Evolutionary conservation across 2,888 invertebrate species (phyloP), one percentile per base, ranked within the genome.

Genomic region (Epiblema foenella): DNA sequence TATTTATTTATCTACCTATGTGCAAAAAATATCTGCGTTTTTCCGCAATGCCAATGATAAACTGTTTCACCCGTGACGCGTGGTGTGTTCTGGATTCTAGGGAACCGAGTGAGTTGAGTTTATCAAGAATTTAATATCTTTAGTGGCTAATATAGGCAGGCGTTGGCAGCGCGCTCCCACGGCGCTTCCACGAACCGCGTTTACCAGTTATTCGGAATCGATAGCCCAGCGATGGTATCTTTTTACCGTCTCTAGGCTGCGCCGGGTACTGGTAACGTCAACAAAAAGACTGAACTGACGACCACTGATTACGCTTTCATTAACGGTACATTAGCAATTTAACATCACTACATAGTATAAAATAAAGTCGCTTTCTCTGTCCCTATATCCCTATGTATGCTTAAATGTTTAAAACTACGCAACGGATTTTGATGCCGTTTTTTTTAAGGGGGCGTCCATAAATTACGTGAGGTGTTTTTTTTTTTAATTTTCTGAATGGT

Each of bases 271-370:
- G 57, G 57, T 11, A 33, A 10, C 18, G 1, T 57, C 15, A 37
- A 39, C 8, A 37, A 58, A 58, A 58, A 58, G 15, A 18, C 8
- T 18, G 18, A 37, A 57, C 37, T n/a, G 54, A 2, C 37, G 58
- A 17, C 58, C 33, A 37, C 12, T 58, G 58, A 58, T 58, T 58
- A 18, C 58, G 58, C 37, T 58, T 57, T 39, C 58, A 58, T 58
- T 58, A 37, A 58, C 58, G 58, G 58, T 58, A 58, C 5, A 37
- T 58, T 58, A 29, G n/a, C n/a, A n/a, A n/a, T n/a, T n/a, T n/a
- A n/a, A 17, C 58, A 58, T 58, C n/a, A n/a, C n/a, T n/a, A n/a
- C n/a, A n/a, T n/a, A n/a, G n/a, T n/a, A n/a, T n/a, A n/a, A n/a
- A n/a, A n/a, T n/a, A n/a, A n/a, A n/a, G n/a, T n/a, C n/a, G n/a